Evolutionary conservation across 2,113 vertebrate species (phyloP), one percentile per base, ranked within the genome.

Genomic region (Tupaia chinensis): DNA sequence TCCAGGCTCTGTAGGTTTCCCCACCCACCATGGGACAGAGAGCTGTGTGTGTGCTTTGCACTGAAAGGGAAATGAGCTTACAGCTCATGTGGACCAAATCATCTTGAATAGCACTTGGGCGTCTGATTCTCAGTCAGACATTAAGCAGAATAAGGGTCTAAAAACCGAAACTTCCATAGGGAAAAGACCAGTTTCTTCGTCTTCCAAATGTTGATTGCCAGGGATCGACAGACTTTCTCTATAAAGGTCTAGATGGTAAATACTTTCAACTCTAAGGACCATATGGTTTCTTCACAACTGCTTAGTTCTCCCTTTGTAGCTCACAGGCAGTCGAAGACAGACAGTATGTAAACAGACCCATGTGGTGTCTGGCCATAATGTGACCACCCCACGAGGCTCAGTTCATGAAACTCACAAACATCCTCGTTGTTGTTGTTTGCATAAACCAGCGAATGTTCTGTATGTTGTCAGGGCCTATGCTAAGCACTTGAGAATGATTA

Each of bases 171-270:
- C 34, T 66, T 84, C 15, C 61, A 0, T 6, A 58, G 77, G 34
- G 70, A 63, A 34, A 87, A 96, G 84, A 81, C 27, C 56, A 73
- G 9, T 22, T 65, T 88, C 25, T 87, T 92, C 20, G 53, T 76
- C 72, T 13, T 58, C 70, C 29, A 93, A 19, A n/a, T 32, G 27
- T 53, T 88, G 65, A n/a, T 91, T n/a, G n/a, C 32, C 9, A 73
- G 32, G 5, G 70, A 11, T 65, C 11, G 0, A 20, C 13, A 61
- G 19, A 63, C n/a, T n/a, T 84, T 76, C 44, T 93, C 84, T 95
- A 15, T 89, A 56, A 78, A 95, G 34, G 69, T 92, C 54, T 74
- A 73, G n/a, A 77, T 73, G 68, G 66, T 83, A 92, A 90, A 32
- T 89, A 76, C 69, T 86, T 95, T 87, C 54, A 61, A 15, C n/a